phyloP scores from a whole-genome alignment of 1,140 invertebrate species.

The Brachionus manjavacas region DNA sequence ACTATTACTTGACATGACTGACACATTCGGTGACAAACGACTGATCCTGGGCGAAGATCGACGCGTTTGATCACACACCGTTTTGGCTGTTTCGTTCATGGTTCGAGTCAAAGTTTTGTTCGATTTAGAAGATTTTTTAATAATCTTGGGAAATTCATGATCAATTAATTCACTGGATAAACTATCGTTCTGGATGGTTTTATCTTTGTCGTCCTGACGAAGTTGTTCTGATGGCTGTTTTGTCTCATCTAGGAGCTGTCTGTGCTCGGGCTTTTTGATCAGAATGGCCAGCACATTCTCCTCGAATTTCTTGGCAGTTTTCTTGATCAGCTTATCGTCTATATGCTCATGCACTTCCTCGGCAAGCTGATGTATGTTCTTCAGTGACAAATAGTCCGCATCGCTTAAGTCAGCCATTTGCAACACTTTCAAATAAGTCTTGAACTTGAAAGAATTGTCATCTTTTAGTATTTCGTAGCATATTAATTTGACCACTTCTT shows the following conservation, averaged over 20 bases:
- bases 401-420: constrained; percentile 24
- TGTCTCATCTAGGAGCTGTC: not conserved
- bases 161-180: not conserved
- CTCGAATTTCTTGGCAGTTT: constrained; percentile 8
- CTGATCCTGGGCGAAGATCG: not conserved
- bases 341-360: constrained; percentile 32
- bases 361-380: constrained; percentile 6
- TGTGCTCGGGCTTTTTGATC: not conserved
- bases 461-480: constrained; percentile 36
- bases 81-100: not conserved
- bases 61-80: not conserved
- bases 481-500: constrained; percentile 10
- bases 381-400: constrained; percentile 4
- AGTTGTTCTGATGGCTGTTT: not conserved
- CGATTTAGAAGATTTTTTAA: not conserved
- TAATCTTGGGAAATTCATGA: constrained; percentile 13
- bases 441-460: constrained; percentile 23
- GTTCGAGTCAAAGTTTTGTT: constrained; percentile 25
- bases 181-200: not conserved
- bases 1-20: not conserved
- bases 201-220: not conserved
- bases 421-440: constrained; percentile 35
- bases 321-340: constrained; percentile 1
- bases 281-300: not conserved
- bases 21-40: not conserved